These are phyloP conservation scores for Aelia acuminata DNA, from an alignment of 2,888 invertebrate species.

Conservation along the genomic window DNA sequence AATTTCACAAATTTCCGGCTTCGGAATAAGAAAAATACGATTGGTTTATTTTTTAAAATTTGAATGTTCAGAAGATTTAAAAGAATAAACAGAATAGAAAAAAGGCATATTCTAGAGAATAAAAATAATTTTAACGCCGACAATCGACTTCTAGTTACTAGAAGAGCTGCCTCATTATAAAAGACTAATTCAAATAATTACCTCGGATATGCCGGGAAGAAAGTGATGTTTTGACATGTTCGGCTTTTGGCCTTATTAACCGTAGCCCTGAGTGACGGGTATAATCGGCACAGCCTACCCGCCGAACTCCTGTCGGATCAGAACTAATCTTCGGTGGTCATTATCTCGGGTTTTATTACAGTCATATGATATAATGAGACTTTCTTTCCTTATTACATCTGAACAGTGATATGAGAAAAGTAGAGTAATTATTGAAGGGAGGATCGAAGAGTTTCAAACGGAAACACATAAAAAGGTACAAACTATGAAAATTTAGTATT, in stretches of 20 bases:
- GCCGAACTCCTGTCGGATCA: not conserved
- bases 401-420: not conserved
- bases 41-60: too few species aligned
- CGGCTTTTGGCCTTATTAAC: not conserved
- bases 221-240: not conserved
- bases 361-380: constrained; percentile 18
- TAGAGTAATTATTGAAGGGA: too few species aligned
- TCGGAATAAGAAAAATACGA: too few species aligned
- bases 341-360: not conserved
- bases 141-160: too few species aligned
- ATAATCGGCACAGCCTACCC: not conserved
- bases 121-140: too few species aligned
- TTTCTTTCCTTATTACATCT: not conserved
- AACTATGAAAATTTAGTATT: too few species aligned
- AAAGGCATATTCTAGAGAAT: too few species aligned
- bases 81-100: too few species aligned
- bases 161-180: not conserved
- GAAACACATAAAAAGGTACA: too few species aligned
- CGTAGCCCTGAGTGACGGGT: not conserved
- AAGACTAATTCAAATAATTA: not conserved
- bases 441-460: too few species aligned
- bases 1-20: too few species aligned
- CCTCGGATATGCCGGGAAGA: not conserved
- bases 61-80: too few species aligned
- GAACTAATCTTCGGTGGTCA: not conserved